Percentiles rank a stretch among this genome's conserved stretches.
Conservation (phyloP, 2,797 vertebrate species). For the Emys orbicularis region DNA sequence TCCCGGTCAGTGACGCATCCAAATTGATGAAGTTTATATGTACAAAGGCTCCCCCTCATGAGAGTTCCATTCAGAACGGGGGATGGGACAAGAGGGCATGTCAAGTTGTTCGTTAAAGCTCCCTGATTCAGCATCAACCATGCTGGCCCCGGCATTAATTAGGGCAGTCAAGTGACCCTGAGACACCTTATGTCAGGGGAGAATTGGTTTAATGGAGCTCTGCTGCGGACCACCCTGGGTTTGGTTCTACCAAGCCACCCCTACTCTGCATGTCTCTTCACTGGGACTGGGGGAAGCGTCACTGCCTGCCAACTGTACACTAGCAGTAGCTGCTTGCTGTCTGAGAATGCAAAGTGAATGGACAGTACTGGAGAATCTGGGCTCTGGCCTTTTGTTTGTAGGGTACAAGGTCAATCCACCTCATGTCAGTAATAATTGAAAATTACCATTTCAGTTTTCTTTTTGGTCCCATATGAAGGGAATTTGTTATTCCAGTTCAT, state of each 20-base stretch:
- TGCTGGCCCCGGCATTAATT: neutral
- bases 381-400: neutral
- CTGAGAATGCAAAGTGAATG: neutral
- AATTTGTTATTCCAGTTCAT: neutral
- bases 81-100: neutral
- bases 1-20: neutral
- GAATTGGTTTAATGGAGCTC: neutral
- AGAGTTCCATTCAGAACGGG: neutral
- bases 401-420: neutral
- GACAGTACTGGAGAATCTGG: neutral
- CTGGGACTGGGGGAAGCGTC: neutral
- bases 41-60: neutral
- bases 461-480: neutral
- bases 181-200: neutral
- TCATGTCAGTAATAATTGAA: neutral
- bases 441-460: too few species aligned
- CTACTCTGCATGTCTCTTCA: neutral
- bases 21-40: neutral
- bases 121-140: neutral
- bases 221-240: neutral
- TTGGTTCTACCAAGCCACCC: neutral
- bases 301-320: neutral
- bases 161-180: neutral
- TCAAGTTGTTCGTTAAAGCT: neutral
- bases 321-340: neutral